These are phyloP conservation scores for Piaya cayana DNA, from an alignment of 2,113 vertebrate genomes.

Conservation along the genomic window DNA sequence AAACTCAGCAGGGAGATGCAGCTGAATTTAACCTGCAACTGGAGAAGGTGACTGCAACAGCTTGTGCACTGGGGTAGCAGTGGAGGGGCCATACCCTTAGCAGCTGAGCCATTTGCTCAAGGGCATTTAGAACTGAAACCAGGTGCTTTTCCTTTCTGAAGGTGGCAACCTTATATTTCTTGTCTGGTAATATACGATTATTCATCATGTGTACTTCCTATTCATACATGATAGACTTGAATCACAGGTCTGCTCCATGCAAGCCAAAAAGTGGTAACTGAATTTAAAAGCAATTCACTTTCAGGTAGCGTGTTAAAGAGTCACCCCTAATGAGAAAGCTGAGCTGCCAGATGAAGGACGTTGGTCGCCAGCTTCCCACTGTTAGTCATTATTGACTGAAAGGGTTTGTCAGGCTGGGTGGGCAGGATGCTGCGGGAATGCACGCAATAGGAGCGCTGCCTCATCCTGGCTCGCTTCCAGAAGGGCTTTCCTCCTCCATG, in stretches of 20 bases:
- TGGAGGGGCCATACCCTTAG: not conserved
- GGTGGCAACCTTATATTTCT: not conserved
- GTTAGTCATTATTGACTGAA: not conserved
- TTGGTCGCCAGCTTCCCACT: not conserved
- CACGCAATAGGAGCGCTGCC: not conserved
- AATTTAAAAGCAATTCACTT: not conserved
- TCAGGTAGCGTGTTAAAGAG: not conserved
- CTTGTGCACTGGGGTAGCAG: not conserved
- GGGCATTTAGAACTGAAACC: not conserved
- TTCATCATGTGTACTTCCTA: not conserved
- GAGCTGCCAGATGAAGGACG: not conserved
- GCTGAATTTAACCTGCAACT: not conserved
- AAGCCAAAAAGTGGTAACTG: not conserved
- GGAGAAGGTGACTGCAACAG: not conserved
- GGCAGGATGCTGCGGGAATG: slow-evolving; percentile 2
- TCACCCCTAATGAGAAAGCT: not conserved
- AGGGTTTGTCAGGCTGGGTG: not conserved
- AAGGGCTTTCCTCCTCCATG: slow-evolving; percentile 57
- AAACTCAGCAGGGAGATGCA: not conserved
- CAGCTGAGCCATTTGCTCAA: not conserved
- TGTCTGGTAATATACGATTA: not conserved
- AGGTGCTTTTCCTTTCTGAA: slow-evolving; percentile 23
- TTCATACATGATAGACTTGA: not conserved
- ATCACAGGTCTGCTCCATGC: not conserved
- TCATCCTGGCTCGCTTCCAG: not conserved